These are phyloP conservation scores for Cinclus cinclus DNA, from an alignment of 2,113 vertebrate species.

Conservation along the genomic window DNA sequence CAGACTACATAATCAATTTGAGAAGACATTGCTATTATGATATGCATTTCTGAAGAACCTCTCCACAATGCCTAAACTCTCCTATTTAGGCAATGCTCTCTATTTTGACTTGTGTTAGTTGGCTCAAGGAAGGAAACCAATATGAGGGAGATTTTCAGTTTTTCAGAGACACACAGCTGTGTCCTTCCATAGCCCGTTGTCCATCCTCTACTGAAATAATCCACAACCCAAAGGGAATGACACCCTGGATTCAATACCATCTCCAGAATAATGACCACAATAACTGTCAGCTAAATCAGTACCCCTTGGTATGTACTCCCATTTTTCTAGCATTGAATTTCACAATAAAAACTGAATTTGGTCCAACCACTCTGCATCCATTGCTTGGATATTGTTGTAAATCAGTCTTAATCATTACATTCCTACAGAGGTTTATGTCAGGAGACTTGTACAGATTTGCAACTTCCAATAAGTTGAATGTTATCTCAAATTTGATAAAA, in stretches of 20 bases:
- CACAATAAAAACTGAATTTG: background rate
- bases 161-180: background rate
- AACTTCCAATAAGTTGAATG: background rate
- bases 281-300: background rate
- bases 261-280: background rate
- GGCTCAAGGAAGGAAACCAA: background rate
- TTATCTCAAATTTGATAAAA: background rate
- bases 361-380: background rate
- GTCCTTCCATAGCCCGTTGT: background rate
- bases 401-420: background rate
- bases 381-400: background rate
- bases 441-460: background rate
- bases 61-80: background rate
- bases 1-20: slow-evolving; percentile 47
- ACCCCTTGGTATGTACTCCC: background rate
- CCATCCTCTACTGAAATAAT: background rate
- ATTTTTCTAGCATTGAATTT: background rate
- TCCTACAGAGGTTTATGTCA: background rate
- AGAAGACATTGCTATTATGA: background rate
- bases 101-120: background rate
- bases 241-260: background rate
- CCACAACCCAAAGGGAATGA: background rate
- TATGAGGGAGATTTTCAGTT: background rate
- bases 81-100: background rate
- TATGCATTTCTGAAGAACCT: background rate